phyloP scores from a whole-genome alignment of 2,797 vertebrate genomes.

The Strix occidentalis region DNA sequence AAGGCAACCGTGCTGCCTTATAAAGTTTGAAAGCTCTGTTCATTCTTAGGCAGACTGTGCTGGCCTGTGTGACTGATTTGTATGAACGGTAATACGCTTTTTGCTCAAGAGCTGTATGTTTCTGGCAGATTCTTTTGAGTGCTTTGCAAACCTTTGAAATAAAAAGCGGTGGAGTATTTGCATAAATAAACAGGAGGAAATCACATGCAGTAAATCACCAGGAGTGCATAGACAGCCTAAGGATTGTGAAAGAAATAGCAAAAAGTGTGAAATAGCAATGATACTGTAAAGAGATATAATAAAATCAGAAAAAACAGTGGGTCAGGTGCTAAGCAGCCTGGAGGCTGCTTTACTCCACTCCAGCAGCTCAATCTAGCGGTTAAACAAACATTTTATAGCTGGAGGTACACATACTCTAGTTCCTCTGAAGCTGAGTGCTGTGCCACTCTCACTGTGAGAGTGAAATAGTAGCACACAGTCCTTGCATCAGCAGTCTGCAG shows the following conservation, averaged over 20 bases:
- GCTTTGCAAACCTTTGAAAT: slow-evolving; percentile 7
- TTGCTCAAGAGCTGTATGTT: neutral
- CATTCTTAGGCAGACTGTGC: neutral
- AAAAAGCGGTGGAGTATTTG: neutral
- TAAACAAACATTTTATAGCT: neutral
- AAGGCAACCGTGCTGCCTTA: neutral
- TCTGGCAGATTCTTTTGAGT: neutral
- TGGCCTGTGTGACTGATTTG: neutral
- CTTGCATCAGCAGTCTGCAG: neutral
- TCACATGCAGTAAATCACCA: slow-evolving; percentile 6
- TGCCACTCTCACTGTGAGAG: neutral
- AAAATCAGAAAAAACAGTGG: neutral
- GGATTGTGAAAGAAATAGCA: slow-evolving; percentile 6
- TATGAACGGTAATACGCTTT: neutral
- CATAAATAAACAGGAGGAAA: slow-evolving; percentile 35
- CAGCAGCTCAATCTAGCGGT: neutral
- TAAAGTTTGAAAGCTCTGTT: neutral
- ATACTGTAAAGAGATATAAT: neutral
- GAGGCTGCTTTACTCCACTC: neutral
- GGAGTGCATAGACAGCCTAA: neutral
- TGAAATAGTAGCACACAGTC: neutral
- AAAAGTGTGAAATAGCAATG: slow-evolving; percentile 19
- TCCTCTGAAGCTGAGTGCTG: neutral
- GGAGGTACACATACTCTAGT: neutral
- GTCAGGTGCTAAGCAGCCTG: neutral